Evolutionary conservation across 92 coral and sea anemone genomes (phyloP), one percentile per base, ranked within the genome.

Genomic region (Zoanthus sociatus): DNA sequence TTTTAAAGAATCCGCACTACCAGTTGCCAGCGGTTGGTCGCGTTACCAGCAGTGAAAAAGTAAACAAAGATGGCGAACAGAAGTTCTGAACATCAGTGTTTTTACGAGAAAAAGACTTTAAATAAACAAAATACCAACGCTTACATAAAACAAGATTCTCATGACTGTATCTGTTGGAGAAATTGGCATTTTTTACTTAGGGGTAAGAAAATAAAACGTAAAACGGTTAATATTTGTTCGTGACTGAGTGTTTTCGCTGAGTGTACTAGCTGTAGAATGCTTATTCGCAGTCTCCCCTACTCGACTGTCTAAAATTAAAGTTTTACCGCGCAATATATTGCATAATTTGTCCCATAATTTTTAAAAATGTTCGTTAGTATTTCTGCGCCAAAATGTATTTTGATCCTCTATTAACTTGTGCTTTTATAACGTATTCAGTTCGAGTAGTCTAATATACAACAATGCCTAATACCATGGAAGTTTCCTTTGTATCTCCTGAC

Each of bases 401-500:
- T n/a, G n/a, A n/a, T n/a, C n/a, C n/a, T n/a, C n/a, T n/a, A n/a
- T n/a, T n/a, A 11, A 33, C 11, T 30, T 70, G 30, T 47, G 75
- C 11, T 30, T 3, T n/a, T n/a, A n/a, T 6, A n/a, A 61, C 21
- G 26, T 61, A 61, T 51, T 51, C 56, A 51, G 56, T 13, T 51
- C 56, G 56, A 51, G 56, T 51, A 51, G 56, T 51, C 56, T 51
- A 61, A 66, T 66, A 20, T 66, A 7, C 71, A 21, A 66, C 6
- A 5, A 7, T 66, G 71, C 21, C 71, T 66, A 71, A 10, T 73
- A 44, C 16, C 53, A 73, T 73, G 77, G 77, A 73, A 44, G 46
- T 73, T 73, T 73, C 55, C 30, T 90, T 90, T 78, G 87, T 90
- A 2, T 46, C 75, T 54, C 90, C 92, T 14, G 78, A 77, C 26